These are phyloP conservation scores for Acestrorhynchus altus DNA, from an alignment of 2,797 vertebrate species.

Conservation along the genomic window DNA sequence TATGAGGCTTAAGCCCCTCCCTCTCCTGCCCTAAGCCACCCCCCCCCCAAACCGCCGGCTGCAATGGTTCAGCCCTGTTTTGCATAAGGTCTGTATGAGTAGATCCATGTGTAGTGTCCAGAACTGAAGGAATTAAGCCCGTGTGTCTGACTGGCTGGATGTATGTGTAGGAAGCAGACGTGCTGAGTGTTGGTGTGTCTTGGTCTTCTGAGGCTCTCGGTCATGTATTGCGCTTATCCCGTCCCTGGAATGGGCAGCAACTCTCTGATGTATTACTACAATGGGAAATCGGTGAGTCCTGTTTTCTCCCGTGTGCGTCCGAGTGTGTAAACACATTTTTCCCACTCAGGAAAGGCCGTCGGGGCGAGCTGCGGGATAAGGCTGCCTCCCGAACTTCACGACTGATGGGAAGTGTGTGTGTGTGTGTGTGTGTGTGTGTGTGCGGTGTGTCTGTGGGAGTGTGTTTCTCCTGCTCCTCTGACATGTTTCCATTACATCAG, in stretches of 20 bases:
- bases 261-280: conserved; percentile 99
- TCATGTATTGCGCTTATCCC: conserved; percentile 97
- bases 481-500: conserved; percentile 70
- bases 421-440: conserved; percentile 22
- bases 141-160: conserved; percentile 80
- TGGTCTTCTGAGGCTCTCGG: conserved; percentile 71
- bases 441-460: not conserved
- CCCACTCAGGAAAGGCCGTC: conserved; percentile 11
- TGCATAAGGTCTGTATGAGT: conserved; percentile 97
- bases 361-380: conserved; percentile 20
- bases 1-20: conserved; percentile 76
- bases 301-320: conserved; percentile 29
- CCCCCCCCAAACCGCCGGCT: conserved; percentile 70
- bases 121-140: conserved; percentile 86
- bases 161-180: conserved; percentile 77
- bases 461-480: not conserved
- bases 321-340: conserved; percentile 49
- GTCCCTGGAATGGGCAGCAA: conserved; percentile 96
- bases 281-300: conserved; percentile 95
- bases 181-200: conserved; percentile 63
- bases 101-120: conserved; percentile 86
- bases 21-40: conserved; percentile 68
- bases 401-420: not conserved
- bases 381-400: conserved; percentile 27
- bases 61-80: conserved; percentile 93